Evolutionary conservation across 2,888 invertebrate genomes (phyloP).

Genomic region (Shargacucullia verbasci): DNA sequence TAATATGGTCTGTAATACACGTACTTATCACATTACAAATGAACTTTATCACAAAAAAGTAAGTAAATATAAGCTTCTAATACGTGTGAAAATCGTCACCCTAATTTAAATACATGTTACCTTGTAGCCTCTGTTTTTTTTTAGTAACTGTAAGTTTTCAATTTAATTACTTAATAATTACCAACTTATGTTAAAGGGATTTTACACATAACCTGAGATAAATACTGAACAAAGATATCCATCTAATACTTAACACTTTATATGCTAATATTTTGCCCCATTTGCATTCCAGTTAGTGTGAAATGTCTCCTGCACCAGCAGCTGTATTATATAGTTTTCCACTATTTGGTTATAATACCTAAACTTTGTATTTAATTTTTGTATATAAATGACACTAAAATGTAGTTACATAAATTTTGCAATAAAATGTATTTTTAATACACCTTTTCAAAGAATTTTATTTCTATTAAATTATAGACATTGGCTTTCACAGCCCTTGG

Average conservation of each 20-base stretch:
- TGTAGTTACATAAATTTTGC: conserved; percentile 86
- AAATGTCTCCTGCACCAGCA: conserved; percentile 42
- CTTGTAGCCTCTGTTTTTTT: conserved; percentile 63
- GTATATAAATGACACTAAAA: conserved; percentile 87
- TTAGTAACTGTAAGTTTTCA: conserved; percentile 53
- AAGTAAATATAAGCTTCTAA: conserved; percentile 26
- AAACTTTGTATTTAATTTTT: conserved; percentile 84
- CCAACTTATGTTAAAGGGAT: conserved; percentile 28
- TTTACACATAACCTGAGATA: conserved; percentile 38
- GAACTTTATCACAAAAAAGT: conserved; percentile 40
- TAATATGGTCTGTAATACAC: conserved; percentile 27
- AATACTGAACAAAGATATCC: conserved; percentile 12
- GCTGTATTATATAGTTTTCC: conserved; percentile 75
- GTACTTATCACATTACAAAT: conserved; percentile 21
- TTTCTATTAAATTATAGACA: conserved; percentile 32
- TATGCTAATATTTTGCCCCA: conserved; percentile 24
- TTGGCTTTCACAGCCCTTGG: too few relatives aligned
- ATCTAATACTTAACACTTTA: conserved; percentile 6
- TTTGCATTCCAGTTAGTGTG: conserved; percentile 43
- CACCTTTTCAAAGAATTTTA: conserved; percentile 76
- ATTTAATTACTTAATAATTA: conserved; percentile 52
- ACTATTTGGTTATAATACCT: conserved; percentile 71
- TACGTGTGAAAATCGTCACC: conserved; percentile 38
- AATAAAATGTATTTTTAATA: conserved; percentile 89
- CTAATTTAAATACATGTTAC: conserved; percentile 64